phyloP scores from a whole-genome alignment of 2,888 invertebrate species.

The Lepetodrilus schrolli region DNA sequence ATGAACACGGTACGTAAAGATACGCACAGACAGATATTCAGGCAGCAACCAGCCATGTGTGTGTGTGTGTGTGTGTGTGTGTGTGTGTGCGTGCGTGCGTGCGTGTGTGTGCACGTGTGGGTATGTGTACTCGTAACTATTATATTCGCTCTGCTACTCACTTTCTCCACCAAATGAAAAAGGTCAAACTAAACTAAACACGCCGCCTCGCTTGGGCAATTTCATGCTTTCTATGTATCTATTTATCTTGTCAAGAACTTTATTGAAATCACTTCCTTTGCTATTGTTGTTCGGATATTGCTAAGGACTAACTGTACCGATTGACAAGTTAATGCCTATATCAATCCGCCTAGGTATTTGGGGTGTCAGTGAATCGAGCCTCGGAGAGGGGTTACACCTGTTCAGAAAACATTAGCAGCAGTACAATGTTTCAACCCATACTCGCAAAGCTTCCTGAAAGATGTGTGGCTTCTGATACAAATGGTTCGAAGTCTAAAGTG shows the following conservation, averaged over 20 bases:
- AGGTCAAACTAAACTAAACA: no score
- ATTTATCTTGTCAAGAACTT: background rate
- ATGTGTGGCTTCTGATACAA: no score
- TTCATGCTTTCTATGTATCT: background rate
- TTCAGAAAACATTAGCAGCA: background rate
- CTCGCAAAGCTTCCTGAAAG: background rate
- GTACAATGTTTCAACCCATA: background rate
- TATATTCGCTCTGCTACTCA: background rate
- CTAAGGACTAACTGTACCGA: background rate
- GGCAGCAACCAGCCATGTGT: background rate
- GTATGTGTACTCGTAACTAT: background rate
- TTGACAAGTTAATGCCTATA: background rate
- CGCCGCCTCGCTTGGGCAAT: background rate
- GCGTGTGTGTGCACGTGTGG: background rate
- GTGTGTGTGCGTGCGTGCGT: background rate
- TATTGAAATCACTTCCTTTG: background rate
- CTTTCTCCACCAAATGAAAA: background rate
- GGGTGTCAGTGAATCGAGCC: background rate
- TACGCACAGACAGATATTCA: background rate
- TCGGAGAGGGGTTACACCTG: background rate
- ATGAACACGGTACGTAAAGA: no score
- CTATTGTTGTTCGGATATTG: background rate
- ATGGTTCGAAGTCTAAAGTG: no score
- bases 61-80: background rate
- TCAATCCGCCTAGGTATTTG: background rate